Percentiles rank a stretch among this genome's conserved stretches.
Evolutionary conservation across 2,797 vertebrate genomes (phyloP).

Genomic region (Gobio occitaniae): DNA sequence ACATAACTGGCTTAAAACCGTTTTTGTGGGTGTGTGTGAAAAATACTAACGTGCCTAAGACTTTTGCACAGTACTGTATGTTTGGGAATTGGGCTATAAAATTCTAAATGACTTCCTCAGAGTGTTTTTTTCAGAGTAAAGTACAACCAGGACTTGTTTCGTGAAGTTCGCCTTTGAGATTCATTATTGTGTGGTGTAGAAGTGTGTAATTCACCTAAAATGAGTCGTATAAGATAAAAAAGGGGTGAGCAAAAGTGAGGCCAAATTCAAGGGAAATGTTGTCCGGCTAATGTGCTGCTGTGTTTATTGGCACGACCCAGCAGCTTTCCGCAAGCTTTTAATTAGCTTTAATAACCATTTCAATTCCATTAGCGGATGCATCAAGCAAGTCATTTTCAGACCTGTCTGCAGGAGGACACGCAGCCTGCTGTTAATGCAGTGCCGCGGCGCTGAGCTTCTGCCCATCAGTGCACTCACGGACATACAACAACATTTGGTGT

Average conservation of each 20-base stretch:
- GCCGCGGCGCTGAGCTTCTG: conserved; percentile 4
- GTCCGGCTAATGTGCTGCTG: conserved; percentile 72
- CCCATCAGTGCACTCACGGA: conserved; percentile 8
- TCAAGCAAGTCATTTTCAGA: conserved; percentile 69
- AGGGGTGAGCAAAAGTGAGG: conserved; percentile 40
- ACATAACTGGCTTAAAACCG: too few relatives aligned
- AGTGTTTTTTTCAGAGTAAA: neutral
- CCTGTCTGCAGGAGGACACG: conserved; percentile 58
- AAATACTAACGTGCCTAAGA: too few relatives aligned
- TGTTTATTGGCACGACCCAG: conserved; percentile 72
- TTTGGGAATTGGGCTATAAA: neutral
- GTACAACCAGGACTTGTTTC: neutral
- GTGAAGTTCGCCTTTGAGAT: neutral
- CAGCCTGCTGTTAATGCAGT: conserved; percentile 47
- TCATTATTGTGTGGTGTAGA: neutral
- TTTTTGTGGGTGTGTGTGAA: too few relatives aligned
- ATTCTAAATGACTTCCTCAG: too few relatives aligned
- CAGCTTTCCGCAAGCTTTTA: conserved; percentile 81
- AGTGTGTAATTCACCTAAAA: conserved; percentile 18
- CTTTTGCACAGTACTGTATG: too few relatives aligned
- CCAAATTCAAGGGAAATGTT: conserved; percentile 64
- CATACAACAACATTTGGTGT: neutral
- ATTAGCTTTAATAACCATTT: conserved; percentile 83
- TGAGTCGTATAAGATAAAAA: neutral
- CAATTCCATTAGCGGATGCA: conserved; percentile 80